Evolutionary conservation across 2,888 invertebrate genomes (phyloP), one percentile per base, ranked within the genome.

Genomic region (Sturmia bella): DNA sequence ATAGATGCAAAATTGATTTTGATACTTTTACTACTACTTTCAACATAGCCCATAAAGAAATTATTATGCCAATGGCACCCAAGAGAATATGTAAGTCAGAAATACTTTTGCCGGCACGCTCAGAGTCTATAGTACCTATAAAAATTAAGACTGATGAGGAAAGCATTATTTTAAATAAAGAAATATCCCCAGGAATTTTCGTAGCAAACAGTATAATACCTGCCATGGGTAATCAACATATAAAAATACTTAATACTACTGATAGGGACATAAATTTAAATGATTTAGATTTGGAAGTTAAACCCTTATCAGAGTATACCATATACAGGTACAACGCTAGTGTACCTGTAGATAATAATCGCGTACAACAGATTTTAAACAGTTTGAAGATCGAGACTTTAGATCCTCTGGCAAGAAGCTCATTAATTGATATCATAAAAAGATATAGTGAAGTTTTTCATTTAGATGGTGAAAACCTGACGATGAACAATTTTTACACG

Each of bases 401-500:
- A 3, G 41, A 43, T 43, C 43, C n/a, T 7, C n/a, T 7, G 15
- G 43, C 43, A 15, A 7, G 15, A 43, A n/a, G 15, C 2, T 5
- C 15, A 3, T 43, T 43, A 15, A 15, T 15, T 3, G 15, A 43
- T 15, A 43, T 43, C 15, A 15, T 43, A 5, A 43, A 15, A 43
- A 15, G 15, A 9, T 43, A 43, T 43, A 43, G 43, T 43, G 43
- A 43, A n/a, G n/a, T n/a, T n/a, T n/a, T n/a, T n/a, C n/a, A n/a
- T n/a, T n/a, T n/a, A n/a, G n/a, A n/a, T n/a, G n/a, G 15, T 43
- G 43, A 15, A 15, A n/a, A 43, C n/a, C 7, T n/a, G n/a, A n/a
- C n/a, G n/a, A n/a, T n/a, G n/a, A 43, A 43, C 15, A 43, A 43
- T 43, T 43, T 43, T 15, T 43, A 43, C n/a, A 43, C 43, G 15